phyloP scores from a whole-genome alignment of 2,888 invertebrate species.

The Acanthosoma haemorrhoidale region DNA sequence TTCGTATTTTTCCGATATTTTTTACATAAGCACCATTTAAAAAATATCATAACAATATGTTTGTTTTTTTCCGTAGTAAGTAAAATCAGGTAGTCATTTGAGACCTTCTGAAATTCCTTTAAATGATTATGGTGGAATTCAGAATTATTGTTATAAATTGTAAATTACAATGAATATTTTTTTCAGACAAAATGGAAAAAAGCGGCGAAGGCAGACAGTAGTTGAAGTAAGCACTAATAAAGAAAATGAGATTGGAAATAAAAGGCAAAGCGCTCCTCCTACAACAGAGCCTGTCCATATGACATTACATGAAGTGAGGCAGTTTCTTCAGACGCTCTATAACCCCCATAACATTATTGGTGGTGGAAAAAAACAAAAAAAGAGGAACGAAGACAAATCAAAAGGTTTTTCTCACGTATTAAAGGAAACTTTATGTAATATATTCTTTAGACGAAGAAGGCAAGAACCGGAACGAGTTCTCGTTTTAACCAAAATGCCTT shows the following conservation, averaged over 20 bases:
- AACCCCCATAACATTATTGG: conserved; percentile 21
- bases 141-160: conserved; percentile 41
- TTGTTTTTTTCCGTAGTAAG: too few species aligned
- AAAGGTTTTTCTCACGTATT: conserved; percentile 61
- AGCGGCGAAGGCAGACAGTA: conserved; percentile 33
- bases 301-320: conserved; percentile 77
- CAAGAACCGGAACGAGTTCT: conserved; percentile 36
- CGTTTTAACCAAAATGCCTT: conserved; percentile 46
- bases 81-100: too few species aligned
- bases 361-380: conserved; percentile 32
- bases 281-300: conserved; percentile 67
- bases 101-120: too few species aligned
- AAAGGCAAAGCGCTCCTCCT: conserved; percentile 35
- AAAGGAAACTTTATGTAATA: conserved; percentile 78
- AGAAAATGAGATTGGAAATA: conserved; percentile 26
- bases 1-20: too few species aligned
- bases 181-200: conserved; percentile 35
- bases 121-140: not conserved
- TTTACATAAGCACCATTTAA: too few species aligned
- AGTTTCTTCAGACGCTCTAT: conserved; percentile 75
- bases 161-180: too few species aligned
- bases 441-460: conserved; percentile 54
- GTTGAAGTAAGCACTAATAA: conserved; percentile 23
- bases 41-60: too few species aligned
- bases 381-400: conserved; percentile 47